Evolutionary conservation across 2,113 vertebrate genomes (phyloP).

Genomic region (Theropithecus gelada): DNA sequence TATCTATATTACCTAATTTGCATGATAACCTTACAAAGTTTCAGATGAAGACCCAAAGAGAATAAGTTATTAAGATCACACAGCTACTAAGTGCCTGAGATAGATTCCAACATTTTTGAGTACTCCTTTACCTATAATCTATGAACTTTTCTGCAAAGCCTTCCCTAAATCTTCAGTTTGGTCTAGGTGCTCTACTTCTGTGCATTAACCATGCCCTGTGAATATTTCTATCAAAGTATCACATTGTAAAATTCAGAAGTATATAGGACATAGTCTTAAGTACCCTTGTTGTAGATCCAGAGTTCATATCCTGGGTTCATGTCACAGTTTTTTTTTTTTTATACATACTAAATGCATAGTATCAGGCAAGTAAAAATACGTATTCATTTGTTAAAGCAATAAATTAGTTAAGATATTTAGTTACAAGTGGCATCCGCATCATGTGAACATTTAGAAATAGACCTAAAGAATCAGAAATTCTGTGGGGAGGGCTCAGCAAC

Average conservation of each 20-base stretch:
- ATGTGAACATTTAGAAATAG: not conserved
- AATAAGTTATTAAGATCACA: not conserved
- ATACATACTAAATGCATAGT: not conserved
- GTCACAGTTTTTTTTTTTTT: not conserved
- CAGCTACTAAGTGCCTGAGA: not conserved
- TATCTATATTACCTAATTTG: not conserved
- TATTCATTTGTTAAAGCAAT: not conserved
- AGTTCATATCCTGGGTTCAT: not conserved
- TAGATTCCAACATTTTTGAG: slow-evolving; percentile 10
- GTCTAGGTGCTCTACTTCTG: not conserved
- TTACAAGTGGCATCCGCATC: not conserved
- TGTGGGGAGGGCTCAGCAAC: not conserved
- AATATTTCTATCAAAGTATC: slow-evolving; percentile 16
- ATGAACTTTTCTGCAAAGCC: not conserved
- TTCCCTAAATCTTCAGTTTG: not conserved
- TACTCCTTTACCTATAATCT: not conserved
- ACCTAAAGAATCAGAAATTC: not conserved
- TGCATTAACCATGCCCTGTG: not conserved
- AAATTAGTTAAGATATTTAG: not conserved
- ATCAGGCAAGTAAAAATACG: not conserved
- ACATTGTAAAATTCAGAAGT: not conserved
- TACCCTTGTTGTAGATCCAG: not conserved
- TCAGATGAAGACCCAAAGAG: not conserved
- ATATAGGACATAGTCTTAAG: not conserved
- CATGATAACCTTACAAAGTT: not conserved